phyloP scores from a whole-genome alignment of 2,797 vertebrate genomes.

The Betta splendens region DNA sequence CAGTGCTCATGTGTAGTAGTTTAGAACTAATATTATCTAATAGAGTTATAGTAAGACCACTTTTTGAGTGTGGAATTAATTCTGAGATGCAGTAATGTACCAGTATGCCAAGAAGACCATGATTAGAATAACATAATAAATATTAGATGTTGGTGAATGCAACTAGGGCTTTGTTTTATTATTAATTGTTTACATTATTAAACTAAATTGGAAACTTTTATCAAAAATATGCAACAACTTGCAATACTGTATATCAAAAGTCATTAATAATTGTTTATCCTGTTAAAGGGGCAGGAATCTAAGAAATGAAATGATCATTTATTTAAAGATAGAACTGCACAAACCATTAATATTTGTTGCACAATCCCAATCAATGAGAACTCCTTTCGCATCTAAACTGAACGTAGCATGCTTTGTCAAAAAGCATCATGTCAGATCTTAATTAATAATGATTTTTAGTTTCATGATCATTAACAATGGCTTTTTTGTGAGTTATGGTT shows the following conservation, averaged over 20 bases:
- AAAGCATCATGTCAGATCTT: constrained; percentile 75
- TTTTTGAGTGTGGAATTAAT: background rate
- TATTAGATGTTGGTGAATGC: constrained; percentile 4
- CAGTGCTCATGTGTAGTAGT: background rate
- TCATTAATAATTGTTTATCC: constrained; percentile 47
- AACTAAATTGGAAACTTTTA: constrained; percentile 28
- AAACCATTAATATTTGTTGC: constrained; percentile 54
- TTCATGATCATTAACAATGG: constrained; percentile 74
- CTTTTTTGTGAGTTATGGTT: constrained; percentile 93
- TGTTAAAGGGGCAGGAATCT: constrained; percentile 46
- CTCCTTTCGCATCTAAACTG: constrained; percentile 59
- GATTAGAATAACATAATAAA: background rate
- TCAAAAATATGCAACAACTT: constrained; percentile 23
- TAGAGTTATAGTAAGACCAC: too few species aligned
- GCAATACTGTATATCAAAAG: constrained; percentile 26
- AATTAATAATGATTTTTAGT: constrained; percentile 78
- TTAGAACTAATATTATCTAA: background rate
- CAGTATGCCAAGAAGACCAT: background rate
- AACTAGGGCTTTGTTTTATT: constrained; percentile 4
- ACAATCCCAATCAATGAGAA: constrained; percentile 68
- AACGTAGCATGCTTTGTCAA: constrained; percentile 71
- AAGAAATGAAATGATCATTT: constrained; percentile 65
- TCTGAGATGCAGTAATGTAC: background rate
- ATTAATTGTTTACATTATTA: constrained; percentile 18
- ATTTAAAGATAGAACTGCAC: constrained; percentile 68